Percentiles rank a stretch among this genome's conserved stretches.
Evolutionary conservation across 30 jellyfish, hydroid and myxozoan species (phyloP).

Genomic region (Chrysaora quinquecirrha): DNA sequence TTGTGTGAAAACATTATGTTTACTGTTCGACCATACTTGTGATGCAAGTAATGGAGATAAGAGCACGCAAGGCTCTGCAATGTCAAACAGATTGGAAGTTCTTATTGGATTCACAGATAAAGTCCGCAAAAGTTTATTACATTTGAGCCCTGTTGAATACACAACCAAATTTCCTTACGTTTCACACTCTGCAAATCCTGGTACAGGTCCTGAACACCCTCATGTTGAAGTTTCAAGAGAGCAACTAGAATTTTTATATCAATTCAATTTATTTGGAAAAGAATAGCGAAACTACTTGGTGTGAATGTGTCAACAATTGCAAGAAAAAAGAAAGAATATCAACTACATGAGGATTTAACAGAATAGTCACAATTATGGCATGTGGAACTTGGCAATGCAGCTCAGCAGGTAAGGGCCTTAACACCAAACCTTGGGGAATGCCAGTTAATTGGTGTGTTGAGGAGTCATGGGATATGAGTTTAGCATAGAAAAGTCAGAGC

Average conservation of each 20-base stretch:
- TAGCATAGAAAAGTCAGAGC: not conserved
- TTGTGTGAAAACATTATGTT: not conserved
- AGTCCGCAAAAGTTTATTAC: not conserved
- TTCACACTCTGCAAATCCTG: not conserved
- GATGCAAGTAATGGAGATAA: not conserved
- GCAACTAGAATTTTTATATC: not conserved
- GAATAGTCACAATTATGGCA: conserved; percentile 3
- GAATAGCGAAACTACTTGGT: conserved; percentile 8
- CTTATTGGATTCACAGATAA: not conserved
- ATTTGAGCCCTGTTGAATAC: not conserved
- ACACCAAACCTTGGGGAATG: not conserved
- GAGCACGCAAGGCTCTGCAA: not conserved
- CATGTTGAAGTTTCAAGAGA: not conserved
- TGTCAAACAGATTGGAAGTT: not conserved
- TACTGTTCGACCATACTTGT: conserved; percentile 8
- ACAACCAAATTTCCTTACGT: not conserved
- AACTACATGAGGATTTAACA: not conserved
- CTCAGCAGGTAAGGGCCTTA: not conserved
- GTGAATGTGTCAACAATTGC: conserved; percentile 5
- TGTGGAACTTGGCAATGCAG: not conserved
- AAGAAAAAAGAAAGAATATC: not conserved
- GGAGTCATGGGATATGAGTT: not conserved
- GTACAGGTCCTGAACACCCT: not conserved
- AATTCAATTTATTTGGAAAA: not conserved
- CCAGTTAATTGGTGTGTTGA: not conserved